phyloP scores from a whole-genome alignment of 2,113 vertebrate genomes.

The Eolophus roseicapilla region DNA sequence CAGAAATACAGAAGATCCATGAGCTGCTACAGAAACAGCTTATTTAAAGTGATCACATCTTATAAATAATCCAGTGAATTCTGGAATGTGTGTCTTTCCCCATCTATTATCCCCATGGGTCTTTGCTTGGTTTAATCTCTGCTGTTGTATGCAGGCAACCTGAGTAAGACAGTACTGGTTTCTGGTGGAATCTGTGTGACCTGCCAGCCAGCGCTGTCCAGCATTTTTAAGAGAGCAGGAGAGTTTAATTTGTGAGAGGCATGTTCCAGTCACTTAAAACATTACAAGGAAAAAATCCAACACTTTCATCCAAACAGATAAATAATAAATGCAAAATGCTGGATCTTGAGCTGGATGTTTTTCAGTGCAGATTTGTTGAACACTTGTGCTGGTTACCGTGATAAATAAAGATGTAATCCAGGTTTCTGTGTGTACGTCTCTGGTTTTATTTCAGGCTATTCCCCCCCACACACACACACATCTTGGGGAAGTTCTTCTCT shows the following conservation, averaged over 20 bases:
- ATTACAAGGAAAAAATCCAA: neutral
- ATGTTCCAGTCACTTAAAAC: neutral
- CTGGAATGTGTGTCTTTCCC: neutral
- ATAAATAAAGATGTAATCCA: neutral
- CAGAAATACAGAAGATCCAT: neutral
- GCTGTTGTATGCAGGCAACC: neutral
- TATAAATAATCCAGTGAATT: conserved; percentile 42
- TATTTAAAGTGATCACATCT: conserved; percentile 29
- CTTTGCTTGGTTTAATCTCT: neutral
- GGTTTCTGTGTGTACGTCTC: neutral
- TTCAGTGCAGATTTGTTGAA: neutral
- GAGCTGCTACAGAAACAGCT: conserved; percentile 23
- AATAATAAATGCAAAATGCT: neutral
- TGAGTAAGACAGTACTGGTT: neutral
- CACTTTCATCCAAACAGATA: neutral
- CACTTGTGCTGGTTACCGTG: neutral
- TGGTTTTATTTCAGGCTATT: neutral
- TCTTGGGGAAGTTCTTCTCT: neutral
- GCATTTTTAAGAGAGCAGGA: neutral
- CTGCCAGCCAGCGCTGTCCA: neutral
- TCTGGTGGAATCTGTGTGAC: neutral
- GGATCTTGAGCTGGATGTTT: neutral
- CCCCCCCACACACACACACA: too few relatives aligned
- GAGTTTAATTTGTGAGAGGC: neutral
- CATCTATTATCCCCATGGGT: neutral